Percentiles rank a stretch among this genome's conserved stretches.
phyloP scores from a whole-genome alignment of 2,797 vertebrate genomes.

The Muscicapa comitata region DNA sequence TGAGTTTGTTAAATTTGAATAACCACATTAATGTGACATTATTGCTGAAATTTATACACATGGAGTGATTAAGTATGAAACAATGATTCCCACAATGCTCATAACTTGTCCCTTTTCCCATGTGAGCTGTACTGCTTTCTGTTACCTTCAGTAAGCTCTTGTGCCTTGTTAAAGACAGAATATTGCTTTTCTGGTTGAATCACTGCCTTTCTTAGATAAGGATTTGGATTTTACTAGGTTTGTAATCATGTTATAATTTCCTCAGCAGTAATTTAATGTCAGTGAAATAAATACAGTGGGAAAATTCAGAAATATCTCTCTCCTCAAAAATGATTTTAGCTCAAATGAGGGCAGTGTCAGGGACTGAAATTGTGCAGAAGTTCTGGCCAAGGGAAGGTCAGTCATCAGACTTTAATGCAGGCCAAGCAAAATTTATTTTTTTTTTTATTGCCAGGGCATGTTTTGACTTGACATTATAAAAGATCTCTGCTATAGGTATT shows the following conservation, averaged over 20 bases:
- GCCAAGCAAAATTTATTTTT: not conserved
- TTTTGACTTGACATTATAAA: not conserved
- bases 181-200: not conserved
- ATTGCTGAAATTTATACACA: slow-evolving; percentile 6
- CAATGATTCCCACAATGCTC: not conserved
- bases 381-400: not conserved
- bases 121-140: not conserved
- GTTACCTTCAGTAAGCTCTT: not conserved
- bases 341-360: not conserved
- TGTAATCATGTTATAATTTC: not conserved
- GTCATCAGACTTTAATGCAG: not conserved
- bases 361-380: not conserved
- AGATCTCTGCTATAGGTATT: not conserved
- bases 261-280: not conserved
- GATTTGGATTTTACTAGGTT: not conserved
- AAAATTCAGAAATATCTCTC: not conserved
- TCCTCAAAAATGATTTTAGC: not conserved
- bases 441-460: not conserved
- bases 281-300: not conserved
- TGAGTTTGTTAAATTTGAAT: slow-evolving; percentile 5
- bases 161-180: not conserved
- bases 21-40: slow-evolving; percentile 10
- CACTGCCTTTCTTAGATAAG: not conserved
- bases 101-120: not conserved
- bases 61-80: not conserved